Base-by-base conservation (phyloP, 2,888 invertebrate genomes). In the Osmoderma eremita region DNA sequence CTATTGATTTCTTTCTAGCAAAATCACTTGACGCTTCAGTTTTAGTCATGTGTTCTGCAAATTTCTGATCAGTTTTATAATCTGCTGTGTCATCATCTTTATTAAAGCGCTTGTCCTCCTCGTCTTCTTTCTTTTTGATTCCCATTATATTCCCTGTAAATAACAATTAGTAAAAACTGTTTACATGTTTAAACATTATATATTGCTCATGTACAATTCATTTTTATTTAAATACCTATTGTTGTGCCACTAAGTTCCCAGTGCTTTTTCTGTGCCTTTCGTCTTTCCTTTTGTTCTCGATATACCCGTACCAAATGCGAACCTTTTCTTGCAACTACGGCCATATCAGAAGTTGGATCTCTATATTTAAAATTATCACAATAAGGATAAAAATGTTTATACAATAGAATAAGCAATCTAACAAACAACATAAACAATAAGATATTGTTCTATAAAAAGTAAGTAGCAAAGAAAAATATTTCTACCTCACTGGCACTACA, bases 221-320 rank as follows among this genome's bases (percentile, higher is more conserved):
- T 36, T 41, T 41, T 41, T 20, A 39, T 36, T 48, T 39, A 18
- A 45, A 24, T 77, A 78, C 96, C 96, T 68, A 97, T 86, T 75
- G 92, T 94, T 1, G 98, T 98, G 42, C 99, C 99, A 54, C 97
- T 95, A 67, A 99, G 82, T 81, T 99, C 97, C 98, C 98, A 99
- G 79, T 99, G 98, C 79, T 99, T 98, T 81, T 97, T 97, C 81
- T 99, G 98, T 0, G 97, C 97, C 79, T 95, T 96, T 64, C 91
- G 88, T n/a, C 97, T 85, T 79, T 99, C 99, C 78, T 98, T 97
- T 79, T 98, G 95, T 79, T 99, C 99, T 62, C 99, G 88, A 80
- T 92, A 95, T 0, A 91, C 90, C 69, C 95, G 88, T 0, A 99
- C 99, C 3, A 95, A 84, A 1, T 91, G 90, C 0, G 95, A 95